Base-by-base conservation (phyloP, 2,113 vertebrate genomes). In the Lophura nycthemera region DNA sequence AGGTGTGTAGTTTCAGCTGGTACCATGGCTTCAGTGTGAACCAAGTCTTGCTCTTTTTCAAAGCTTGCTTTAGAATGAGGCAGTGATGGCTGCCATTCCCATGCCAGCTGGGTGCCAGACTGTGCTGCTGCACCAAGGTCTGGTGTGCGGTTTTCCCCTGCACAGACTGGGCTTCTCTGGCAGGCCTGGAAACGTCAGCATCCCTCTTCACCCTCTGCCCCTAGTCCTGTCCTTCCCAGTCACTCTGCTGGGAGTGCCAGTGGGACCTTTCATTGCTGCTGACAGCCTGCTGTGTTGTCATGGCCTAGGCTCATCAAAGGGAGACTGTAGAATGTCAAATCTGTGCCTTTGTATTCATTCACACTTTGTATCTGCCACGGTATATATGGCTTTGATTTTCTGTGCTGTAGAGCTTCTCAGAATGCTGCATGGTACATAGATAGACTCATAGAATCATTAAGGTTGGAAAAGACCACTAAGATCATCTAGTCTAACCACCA, bases 271-370 rank as follows among this genome's bases (percentile, higher is more conserved):
- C 0, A 0, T 54, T 60, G 16, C 10, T 61, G 69, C 20, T 60
- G 27, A 17, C 32, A 2, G 60, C 36, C 56, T 43, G 21, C 22
- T n/a, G 3, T 1, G 2, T 29, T 47, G 19, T 54, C 1, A 0
- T 85, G 67, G 34, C 57, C 30, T 67, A 60, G 48, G 21, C 32
- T 73, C 36, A 21, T 69, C 43, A 81, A 61, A 21, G 17, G 30
- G 38, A 29, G 17, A 11, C 30, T 81, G 29, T 40, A 5, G 17
- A 38, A 8, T 17, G 14, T 78, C 12, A 38, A 57, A 40, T 36
- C 78, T 60, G 38, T 64, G 43, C 32, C 27, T 76, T 1, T 38
- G 76, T 42, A 40, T 63, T 48, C 7, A 22, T 63, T 48, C 6
- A 22, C 4, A 9, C 8, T 13, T 17, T 8, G 5, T 54, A 11